Evolutionary conservation across 2,113 vertebrate genomes (phyloP), one percentile per base, ranked within the genome.

Genomic region (Saguinus midas): DNA sequence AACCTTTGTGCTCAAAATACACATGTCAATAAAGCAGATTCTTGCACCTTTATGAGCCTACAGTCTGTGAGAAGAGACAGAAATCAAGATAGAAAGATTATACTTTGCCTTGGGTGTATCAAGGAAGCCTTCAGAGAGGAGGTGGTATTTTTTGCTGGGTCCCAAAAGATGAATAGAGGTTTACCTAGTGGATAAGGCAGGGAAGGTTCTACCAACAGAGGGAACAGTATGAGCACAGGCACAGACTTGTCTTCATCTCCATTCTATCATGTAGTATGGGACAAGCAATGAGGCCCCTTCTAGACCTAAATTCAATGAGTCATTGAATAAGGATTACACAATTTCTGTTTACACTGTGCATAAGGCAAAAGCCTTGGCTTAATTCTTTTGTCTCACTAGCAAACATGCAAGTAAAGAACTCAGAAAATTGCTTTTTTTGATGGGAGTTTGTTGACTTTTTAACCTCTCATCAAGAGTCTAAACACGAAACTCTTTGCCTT

Each of bases 381-480:
- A 87, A 23, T 73, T 91, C 50, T 91, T 91, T 61, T 32, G 45
- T 25, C 73, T 94, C 18, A 32, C n/a, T 57, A 70, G 45, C 61
- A 87, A 87, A 52, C 21, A 55, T 1, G 48, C 16, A 17, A 57
- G 84, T n/a, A 45, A 90, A 91, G 50, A 48, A 66, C 48, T 93
- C 32, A 72, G 73, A 68, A 76, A 64, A 35, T 2, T 76, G 64
- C 40, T 78, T 66, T 93, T 85, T 73, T 58, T 76, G 40, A 73
- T 75, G n/a, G 21, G n/a, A 4, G 32, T 91, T 93, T 95, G 73
- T 64, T 89, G 64, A 80, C 29, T 64, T 91, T 90, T 93, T 80
- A 58, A 92, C 92, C 23, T 32, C 58, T 87, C 61, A 70, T 95
- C 45, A 78, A 91, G 68, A 92, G 25, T 89, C 84, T 93, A 84